Base-by-base conservation (phyloP, 2,113 vertebrate species). In the Prinia subflava region DNA sequence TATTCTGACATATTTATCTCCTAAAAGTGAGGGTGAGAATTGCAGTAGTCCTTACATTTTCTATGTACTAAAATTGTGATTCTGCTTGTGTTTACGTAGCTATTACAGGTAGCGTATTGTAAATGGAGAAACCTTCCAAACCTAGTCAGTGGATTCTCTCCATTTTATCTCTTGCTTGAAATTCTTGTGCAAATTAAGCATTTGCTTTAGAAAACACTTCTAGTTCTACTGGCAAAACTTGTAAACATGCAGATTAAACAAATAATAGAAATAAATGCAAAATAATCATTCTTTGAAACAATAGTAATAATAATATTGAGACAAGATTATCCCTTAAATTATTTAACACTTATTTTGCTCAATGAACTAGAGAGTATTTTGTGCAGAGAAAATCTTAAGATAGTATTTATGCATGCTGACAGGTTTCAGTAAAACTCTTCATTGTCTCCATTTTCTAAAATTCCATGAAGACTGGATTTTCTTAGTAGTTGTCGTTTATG, bases 141-240 rank as follows among this genome's bases (percentile, higher is more conserved):
- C 1, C 4, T 62, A 65, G 10, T 28, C 28, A 30, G 3, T 1
- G 0, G 6, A 35, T 87, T 77, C 5, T 60, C 18, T 71, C 24
- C 1, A 0, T 11, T 73, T 80, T 83, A 77, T 49, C 22, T 81
- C 21, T 67, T 71, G 10, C 28, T 83, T 44, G 19, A 70, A 64
- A 39, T 80, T 85, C 23, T 31, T 24, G 15, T 87, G 23, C 6
- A 56, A 80, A 77, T 64, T 23, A 64, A 55, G 2, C 6, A 30
- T 57, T 22, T 49, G 6, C 9, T 60, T 81, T 33, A 81, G 46
- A 53, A 83, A 77, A 42, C 2, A 4, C 10, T 3, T 44, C 11
- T 33, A n/a, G 18, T 53, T 30, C 41, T 69, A 42, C 10, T 50
- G 17, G 5, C 31, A 87, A 84, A 60, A 76, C 24, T 37, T 83